A percentile compares a stretch with the other conserved stretches of the same genome.
These are phyloP conservation scores for Pituophis catenifer DNA, from an alignment of 2,113 vertebrate species.

Conservation along the genomic window DNA sequence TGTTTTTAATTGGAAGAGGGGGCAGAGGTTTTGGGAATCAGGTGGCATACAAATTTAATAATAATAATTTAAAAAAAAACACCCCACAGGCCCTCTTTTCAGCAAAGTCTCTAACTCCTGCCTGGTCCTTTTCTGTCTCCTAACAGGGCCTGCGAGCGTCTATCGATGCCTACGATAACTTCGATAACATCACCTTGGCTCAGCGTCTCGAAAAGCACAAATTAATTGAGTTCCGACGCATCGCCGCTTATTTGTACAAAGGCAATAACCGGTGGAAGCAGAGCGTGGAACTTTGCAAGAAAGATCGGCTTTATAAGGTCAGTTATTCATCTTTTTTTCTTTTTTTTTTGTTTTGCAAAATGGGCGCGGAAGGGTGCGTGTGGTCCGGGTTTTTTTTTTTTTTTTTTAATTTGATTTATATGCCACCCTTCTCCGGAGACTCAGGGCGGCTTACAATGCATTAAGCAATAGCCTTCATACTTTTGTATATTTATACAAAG, in stretches of 20 bases:
- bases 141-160: conserved; percentile 84
- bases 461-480: no score
- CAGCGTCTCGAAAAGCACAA: conserved; percentile 87
- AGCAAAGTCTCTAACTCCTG: neutral
- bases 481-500: no score
- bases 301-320: conserved; percentile 89
- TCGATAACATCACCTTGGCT: conserved; percentile 85
- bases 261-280: conserved; percentile 89
- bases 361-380: fast-evolving
- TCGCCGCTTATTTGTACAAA: conserved; percentile 88
- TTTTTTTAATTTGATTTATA: no score
- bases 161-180: conserved; percentile 88
- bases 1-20: neutral
- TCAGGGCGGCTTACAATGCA: no score
- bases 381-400: no score
- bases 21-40: neutral
- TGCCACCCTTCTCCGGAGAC: no score
- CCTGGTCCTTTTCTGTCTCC: neutral
- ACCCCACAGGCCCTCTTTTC: neutral
- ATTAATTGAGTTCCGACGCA: conserved; percentile 87
- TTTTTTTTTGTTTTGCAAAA: neutral
- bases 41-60: neutral
- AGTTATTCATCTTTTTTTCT: neutral
- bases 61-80: neutral
- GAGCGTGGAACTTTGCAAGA: conserved; percentile 91